Evolutionary conservation across 2,113 vertebrate species (phyloP).

Genomic region (Catharus minimus): DNA sequence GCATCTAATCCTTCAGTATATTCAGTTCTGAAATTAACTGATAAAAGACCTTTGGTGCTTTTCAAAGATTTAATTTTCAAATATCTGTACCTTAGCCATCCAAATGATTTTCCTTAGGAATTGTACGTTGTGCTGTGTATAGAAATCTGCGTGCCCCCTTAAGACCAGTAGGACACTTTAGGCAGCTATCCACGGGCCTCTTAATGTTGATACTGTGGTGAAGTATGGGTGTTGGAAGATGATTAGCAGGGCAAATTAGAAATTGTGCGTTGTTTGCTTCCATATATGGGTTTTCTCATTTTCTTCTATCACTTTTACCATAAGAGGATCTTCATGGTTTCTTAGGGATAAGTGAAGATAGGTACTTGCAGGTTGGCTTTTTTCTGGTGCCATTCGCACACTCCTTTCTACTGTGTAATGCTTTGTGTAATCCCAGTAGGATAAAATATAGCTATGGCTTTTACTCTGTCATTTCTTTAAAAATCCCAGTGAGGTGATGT

Average conservation of each 20-base stretch:
- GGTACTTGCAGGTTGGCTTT: not conserved
- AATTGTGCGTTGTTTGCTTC: not conserved
- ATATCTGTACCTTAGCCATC: not conserved
- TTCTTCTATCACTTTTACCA: not conserved
- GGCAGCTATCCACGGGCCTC: accelerated
- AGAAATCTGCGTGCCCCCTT: not conserved
- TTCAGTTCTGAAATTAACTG: not conserved
- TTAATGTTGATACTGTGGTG: not conserved
- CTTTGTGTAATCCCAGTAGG: not conserved
- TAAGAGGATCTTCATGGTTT: not conserved
- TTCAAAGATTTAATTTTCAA: not conserved
- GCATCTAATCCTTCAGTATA: not conserved
- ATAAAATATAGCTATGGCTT: not conserved
- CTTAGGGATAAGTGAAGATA: not conserved
- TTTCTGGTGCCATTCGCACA: not conserved
- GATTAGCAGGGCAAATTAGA: not conserved
- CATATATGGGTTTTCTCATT: not conserved
- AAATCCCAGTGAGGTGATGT: not conserved
- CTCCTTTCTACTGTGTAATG: not conserved
- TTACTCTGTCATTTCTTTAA: not conserved
- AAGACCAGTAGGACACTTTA: not conserved
- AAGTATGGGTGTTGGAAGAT: not conserved
- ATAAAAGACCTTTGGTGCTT: not conserved
- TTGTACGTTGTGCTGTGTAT: not conserved
- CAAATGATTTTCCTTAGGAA: not conserved